These are phyloP conservation scores for Equus przewalskii DNA, from an alignment of 2,113 vertebrate genomes.

Conservation along the genomic window DNA sequence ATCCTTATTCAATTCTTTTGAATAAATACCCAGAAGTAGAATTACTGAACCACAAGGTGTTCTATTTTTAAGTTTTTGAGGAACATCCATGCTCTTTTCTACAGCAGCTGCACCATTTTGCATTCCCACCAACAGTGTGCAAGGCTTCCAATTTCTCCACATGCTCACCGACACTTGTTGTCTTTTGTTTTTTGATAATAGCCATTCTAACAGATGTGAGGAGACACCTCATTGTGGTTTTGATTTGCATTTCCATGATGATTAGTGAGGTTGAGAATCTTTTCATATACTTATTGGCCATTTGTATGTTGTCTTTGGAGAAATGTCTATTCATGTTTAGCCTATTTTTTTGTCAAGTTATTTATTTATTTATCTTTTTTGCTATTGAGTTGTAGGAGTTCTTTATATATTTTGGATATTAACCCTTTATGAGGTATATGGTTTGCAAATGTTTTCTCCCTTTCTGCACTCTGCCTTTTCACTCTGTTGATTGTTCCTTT, in stretches of 20 bases:
- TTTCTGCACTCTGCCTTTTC: not conserved
- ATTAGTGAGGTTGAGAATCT: not conserved
- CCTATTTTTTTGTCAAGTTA: not conserved
- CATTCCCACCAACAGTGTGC: not conserved
- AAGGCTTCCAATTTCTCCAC: not conserved
- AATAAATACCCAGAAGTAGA: not conserved
- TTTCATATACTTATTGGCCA: not conserved
- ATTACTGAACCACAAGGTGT: not conserved
- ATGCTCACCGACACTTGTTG: not conserved
- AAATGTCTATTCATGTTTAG: not conserved
- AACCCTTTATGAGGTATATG: not conserved
- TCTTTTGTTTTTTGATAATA: not conserved
- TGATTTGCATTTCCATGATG: not conserved
- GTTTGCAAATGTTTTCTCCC: not conserved
- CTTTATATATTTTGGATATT: not conserved
- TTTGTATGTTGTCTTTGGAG: not conserved
- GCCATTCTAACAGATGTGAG: not conserved
- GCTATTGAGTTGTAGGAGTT: not conserved
- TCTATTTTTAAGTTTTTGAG: not conserved
- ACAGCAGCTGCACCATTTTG: not conserved
- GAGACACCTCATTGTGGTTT: not conserved
- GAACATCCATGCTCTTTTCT: not conserved
- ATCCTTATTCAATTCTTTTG: not conserved
- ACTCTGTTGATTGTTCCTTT: not conserved
- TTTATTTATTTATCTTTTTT: not conserved